Percentiles rank a stretch among this genome's conserved stretches.
Conservation (phyloP, 1,140 invertebrate genomes). For the Sitodiplosis mosellana region DNA sequence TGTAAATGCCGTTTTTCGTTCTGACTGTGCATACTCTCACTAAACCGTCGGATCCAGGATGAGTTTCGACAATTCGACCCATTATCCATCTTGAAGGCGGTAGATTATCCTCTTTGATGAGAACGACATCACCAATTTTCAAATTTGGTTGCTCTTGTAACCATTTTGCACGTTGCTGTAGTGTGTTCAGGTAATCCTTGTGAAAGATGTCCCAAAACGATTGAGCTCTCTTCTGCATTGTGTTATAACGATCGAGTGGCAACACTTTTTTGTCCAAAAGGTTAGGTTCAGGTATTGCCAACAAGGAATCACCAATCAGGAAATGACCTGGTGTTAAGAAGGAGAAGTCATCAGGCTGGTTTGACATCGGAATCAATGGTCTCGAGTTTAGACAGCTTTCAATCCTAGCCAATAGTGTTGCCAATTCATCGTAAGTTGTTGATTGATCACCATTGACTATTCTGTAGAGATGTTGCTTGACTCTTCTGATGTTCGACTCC, state of each 20-base stretch:
- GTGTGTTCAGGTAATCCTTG: conserved; percentile 6
- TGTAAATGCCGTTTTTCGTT: neutral
- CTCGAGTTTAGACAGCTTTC: conserved; percentile 13
- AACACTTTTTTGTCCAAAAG: neutral
- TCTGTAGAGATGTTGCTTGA: conserved; percentile 9
- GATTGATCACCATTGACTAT: conserved; percentile 4
- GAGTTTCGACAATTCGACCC: conserved; percentile 12
- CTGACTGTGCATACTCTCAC: conserved; percentile 6
- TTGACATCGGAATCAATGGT: conserved; percentile 10
- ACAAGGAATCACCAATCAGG: conserved; percentile 15
- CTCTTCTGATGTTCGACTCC: conserved; percentile 14
- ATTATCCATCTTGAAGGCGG: conserved; percentile 17
- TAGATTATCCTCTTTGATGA: conserved; percentile 16
- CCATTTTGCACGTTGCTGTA: conserved; percentile 9
- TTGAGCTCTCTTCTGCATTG: conserved; percentile 1
- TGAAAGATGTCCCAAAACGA: conserved; percentile 5
- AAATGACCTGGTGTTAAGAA: conserved; percentile 19
- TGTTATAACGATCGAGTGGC: neutral
- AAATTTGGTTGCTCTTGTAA: conserved; percentile 4
- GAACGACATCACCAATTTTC: conserved; percentile 14
- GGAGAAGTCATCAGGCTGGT: conserved; percentile 10
- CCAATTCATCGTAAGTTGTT: conserved; percentile 11
- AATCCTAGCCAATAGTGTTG: conserved; percentile 7
- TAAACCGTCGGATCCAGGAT: conserved; percentile 13
- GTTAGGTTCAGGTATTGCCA: conserved; percentile 8